Percentiles rank a stretch among this genome's conserved stretches.
Evolutionary conservation across 92 coral and sea anemone species (phyloP).

Genomic region (Bergia puertoricense): DNA sequence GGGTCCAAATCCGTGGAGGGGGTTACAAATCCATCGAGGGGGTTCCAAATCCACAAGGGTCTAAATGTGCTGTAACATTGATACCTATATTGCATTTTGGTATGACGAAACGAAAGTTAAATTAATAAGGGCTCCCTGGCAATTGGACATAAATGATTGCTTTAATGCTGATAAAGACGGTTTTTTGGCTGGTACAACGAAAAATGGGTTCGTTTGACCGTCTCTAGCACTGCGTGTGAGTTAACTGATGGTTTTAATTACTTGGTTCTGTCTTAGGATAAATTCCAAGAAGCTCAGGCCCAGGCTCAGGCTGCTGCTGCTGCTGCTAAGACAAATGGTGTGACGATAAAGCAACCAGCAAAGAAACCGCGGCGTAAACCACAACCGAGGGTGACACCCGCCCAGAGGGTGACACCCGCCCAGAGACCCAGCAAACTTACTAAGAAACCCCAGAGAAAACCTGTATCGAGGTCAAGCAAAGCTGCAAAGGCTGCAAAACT

Average conservation of each 20-base stretch:
- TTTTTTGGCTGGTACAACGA: no score
- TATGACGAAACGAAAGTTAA: no score
- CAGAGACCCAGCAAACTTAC: constrained; percentile 63
- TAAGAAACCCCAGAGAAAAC: constrained; percentile 69
- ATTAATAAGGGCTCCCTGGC: no score
- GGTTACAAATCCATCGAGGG: no score
- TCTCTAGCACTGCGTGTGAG: not conserved
- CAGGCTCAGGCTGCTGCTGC: constrained; percentile 75
- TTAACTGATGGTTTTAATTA: not conserved
- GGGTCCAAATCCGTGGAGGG: no score
- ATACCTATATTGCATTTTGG: no score
- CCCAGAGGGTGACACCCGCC: constrained; percentile 58
- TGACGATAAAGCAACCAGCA: constrained; percentile 66
- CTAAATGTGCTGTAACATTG: no score
- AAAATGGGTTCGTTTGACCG: no score
- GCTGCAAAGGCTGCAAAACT: constrained; percentile 58
- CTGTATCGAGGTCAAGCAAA: constrained; percentile 66
- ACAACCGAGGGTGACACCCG: constrained; percentile 72
- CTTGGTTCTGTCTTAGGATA: not conserved
- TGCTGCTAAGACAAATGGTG: constrained; percentile 65
- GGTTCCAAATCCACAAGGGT: no score
- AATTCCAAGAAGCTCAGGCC: constrained; percentile 67
- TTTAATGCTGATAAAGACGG: no score
- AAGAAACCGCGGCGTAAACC: constrained; percentile 93
- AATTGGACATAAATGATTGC: no score